A percentile compares a stretch with the other conserved stretches of the same genome.
phyloP scores from a whole-genome alignment of 2,113 vertebrate genomes.

The Abramis brama region DNA sequence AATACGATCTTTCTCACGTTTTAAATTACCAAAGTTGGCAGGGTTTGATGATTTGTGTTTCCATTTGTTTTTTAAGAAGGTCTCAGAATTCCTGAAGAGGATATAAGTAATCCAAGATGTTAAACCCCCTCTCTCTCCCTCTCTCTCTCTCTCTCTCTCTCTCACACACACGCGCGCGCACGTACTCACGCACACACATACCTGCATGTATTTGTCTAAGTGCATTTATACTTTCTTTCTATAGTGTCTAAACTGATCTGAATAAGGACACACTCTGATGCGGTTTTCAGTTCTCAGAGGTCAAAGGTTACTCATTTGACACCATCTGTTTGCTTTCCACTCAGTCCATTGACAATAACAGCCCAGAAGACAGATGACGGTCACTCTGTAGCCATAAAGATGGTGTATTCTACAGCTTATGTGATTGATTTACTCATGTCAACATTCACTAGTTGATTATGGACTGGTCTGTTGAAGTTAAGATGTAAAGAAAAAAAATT shows the following conservation, averaged over 20 bases:
- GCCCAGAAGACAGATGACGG: not conserved
- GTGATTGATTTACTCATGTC: not conserved
- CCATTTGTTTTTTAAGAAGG: slow-evolving; percentile 10
- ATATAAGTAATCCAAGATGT: slow-evolving; percentile 20
- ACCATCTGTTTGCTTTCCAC: slow-evolving; percentile 29
- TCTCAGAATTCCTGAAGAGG: not conserved
- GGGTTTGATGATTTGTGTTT: not conserved
- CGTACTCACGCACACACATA: not conserved
- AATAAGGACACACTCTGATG: not conserved
- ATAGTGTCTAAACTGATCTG: not conserved
- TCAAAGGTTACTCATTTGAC: slow-evolving; percentile 15
- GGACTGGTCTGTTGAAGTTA: not conserved
- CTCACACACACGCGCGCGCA: not conserved
- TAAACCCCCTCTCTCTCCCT: not conserved
- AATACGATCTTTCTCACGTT: slow-evolving; percentile 23
- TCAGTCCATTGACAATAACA: slow-evolving; percentile 2
- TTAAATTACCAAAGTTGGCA: slow-evolving; percentile 21
- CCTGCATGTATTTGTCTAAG: not conserved
- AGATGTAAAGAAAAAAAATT: not conserved
- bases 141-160: not conserved
- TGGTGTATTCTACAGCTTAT: not conserved
- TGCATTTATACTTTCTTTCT: not conserved
- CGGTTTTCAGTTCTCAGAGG: not conserved
- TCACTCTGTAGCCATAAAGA: not conserved
- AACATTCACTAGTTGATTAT: not conserved